Conservation (phyloP, 2,797 vertebrate genomes). For the Eleutherodactylus coqui region DNA sequence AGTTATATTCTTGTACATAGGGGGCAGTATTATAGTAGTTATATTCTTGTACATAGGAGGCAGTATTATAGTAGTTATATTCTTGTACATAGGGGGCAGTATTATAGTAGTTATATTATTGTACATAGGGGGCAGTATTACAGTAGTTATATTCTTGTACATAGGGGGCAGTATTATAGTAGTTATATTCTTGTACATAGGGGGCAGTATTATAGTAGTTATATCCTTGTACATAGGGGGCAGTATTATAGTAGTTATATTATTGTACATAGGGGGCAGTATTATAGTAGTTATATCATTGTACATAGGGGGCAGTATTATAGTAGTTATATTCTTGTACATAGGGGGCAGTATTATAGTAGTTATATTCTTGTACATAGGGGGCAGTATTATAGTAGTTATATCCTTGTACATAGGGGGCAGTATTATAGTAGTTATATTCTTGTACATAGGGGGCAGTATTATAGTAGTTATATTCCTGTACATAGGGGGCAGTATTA, state of each 20-base stretch:
- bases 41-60: not conserved
- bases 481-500: not conserved
- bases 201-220: not conserved
- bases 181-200: conserved; percentile 5
- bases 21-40: conserved; percentile 1
- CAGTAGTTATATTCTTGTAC: conserved; percentile 1
- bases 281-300: conserved; percentile 3
- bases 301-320: conserved; percentile 1
- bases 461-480: not conserved
- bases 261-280: not conserved
- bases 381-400: conserved; percentile 1
- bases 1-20: not conserved
- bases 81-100: not conserved
- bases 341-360: conserved; percentile 1
- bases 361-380: conserved; percentile 14
- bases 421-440: conserved; percentile 11
- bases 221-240: not conserved
- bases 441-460: conserved; percentile 1
- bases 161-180: not conserved
- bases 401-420: not conserved
- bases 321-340: not conserved
- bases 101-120: conserved; percentile 5
- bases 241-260: conserved; percentile 6
- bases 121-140: not conserved
- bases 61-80: conserved; percentile 3